Conservation (phyloP, 2,113 vertebrate species). For the Oryctolagus cuniculus region DNA sequence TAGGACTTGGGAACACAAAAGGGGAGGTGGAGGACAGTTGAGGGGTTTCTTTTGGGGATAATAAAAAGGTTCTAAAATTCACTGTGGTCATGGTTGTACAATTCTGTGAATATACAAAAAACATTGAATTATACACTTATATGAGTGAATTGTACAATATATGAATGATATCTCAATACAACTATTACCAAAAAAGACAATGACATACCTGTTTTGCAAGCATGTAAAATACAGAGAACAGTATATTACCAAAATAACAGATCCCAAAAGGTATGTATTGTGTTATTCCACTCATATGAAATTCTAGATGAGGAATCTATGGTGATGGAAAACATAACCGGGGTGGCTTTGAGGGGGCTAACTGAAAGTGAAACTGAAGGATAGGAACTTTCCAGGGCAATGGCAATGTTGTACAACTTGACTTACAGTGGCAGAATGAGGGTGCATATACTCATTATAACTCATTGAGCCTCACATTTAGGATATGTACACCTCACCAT, state of each 20-base stretch:
- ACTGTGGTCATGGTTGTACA: background rate
- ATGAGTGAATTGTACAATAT: background rate
- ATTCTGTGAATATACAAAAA: constrained; percentile 4
- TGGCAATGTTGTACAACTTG: constrained; percentile 45
- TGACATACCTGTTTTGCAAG: constrained; percentile 15
- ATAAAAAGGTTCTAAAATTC: constrained; percentile 24
- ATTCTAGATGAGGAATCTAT: constrained; percentile 39
- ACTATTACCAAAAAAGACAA: background rate
- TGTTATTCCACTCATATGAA: background rate
- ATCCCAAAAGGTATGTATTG: background rate
- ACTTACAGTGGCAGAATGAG: constrained; percentile 31
- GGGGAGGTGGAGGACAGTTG: background rate
- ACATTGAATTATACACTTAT: background rate
- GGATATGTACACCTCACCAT: background rate
- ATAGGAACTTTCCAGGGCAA: constrained; percentile 20
- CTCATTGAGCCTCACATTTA: background rate
- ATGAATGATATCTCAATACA: constrained; percentile 29
- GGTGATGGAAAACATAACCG: constrained; percentile 23
- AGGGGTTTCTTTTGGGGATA: background rate
- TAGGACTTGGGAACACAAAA: background rate
- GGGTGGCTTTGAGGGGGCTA: background rate
- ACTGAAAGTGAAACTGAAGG: constrained; percentile 43
- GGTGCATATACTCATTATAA: constrained; percentile 33
- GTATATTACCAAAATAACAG: constrained; percentile 40
- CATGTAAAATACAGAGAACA: constrained; percentile 10